Evolutionary conservation across 2,888 invertebrate genomes (phyloP).

Genomic region (Xanthorhoe designata): DNA sequence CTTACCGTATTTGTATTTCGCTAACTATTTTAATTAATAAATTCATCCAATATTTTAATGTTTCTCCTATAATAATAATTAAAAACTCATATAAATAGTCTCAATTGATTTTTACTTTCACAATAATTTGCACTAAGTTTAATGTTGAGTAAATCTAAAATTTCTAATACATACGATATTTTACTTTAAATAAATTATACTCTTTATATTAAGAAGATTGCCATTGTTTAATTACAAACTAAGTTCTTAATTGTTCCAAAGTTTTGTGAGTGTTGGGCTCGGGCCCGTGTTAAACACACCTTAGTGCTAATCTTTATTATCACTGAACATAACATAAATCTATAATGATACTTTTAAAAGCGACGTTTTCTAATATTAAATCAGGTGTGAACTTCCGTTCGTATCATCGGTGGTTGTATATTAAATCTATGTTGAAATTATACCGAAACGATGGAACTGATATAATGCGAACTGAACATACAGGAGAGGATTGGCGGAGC

Average conservation of each 20-base stretch:
- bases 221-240: conserved; percentile 83
- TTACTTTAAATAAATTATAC: conserved; percentile 84
- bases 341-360: conserved; percentile 83
- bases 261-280: conserved; percentile 70
- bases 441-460: conserved; percentile 65
- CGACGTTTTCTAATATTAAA: conserved; percentile 83
- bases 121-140: conserved; percentile 85
- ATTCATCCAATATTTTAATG: conserved; percentile 85
- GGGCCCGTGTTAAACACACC: conserved; percentile 67
- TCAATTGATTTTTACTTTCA: conserved; percentile 81
- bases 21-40: conserved; percentile 86
- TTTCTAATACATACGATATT: conserved; percentile 84
- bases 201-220: conserved; percentile 84
- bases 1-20: conserved; percentile 85
- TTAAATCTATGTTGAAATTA: conserved; percentile 73
- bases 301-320: conserved; percentile 80
- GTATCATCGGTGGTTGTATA: conserved; percentile 79
- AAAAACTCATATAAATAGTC: conserved; percentile 85
- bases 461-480: conserved; percentile 56
- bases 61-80: conserved; percentile 84
- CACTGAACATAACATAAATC: conserved; percentile 83
- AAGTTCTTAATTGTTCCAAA: conserved; percentile 84
- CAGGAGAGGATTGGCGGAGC: conserved; percentile 33
- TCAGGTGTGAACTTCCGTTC: conserved; percentile 75
- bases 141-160: conserved; percentile 85